Conservation (phyloP, 2,888 invertebrate genomes). For the Meteorus colon region DNA sequence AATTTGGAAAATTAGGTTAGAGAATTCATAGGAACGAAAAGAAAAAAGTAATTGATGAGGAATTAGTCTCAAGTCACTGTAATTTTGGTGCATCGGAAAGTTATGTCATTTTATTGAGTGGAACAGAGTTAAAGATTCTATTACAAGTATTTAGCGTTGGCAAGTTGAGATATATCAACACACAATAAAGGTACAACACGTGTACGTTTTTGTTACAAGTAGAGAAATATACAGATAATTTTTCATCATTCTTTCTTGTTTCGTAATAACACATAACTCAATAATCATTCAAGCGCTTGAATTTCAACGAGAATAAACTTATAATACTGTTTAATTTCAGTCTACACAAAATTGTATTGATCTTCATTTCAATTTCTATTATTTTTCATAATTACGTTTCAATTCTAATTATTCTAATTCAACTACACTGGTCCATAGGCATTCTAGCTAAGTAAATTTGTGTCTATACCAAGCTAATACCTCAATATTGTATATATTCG, state of each 20-base stretch:
- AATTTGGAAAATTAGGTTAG: neutral
- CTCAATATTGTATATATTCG: neutral
- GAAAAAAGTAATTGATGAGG: too few relatives aligned
- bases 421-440: neutral
- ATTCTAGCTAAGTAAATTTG: neutral
- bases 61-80: too few relatives aligned
- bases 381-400: neutral
- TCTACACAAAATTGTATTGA: slow-evolving; percentile 8
- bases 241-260: neutral
- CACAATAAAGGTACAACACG: slow-evolving; percentile 40
- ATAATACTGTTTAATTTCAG: slow-evolving; percentile 44
- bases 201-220: slow-evolving; percentile 27
- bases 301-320: slow-evolving; percentile 36
- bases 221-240: neutral
- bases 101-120: slow-evolving; percentile 40
- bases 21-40: neutral
- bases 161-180: slow-evolving; percentile 51
- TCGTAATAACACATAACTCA: neutral
- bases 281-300: slow-evolving; percentile 15
- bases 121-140: slow-evolving; percentile 34
- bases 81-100: too few relatives aligned
- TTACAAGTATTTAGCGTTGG: slow-evolving; percentile 50
- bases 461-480: neutral
- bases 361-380: neutral
- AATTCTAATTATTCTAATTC: neutral